Evolutionary conservation across 2,797 vertebrate genomes (phyloP), one percentile per base, ranked within the genome.

Genomic region (Benthosema pterotum): DNA sequence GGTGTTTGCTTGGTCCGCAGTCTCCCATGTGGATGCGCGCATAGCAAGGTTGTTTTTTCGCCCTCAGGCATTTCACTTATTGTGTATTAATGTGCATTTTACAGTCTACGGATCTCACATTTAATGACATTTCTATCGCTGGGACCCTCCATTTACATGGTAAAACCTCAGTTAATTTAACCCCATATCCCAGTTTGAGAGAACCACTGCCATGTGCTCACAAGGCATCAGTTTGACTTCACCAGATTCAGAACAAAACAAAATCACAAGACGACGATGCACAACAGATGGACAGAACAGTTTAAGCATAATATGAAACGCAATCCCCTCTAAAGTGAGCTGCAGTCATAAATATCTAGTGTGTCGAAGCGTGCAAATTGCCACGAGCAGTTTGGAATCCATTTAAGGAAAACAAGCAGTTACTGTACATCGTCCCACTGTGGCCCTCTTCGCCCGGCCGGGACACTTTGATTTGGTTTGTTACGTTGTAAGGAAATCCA

Each of bases 401-500:
- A 87, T 83, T 89, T 77, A 63, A 76, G 63, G 69, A 83, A 87
- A 88, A 86, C 78, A 88, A 87, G 87, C 76, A 81, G 75, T n/a
- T n/a, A n/a, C n/a, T n/a, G n/a, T 17, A 87, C 87, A 86, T 83
- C 83, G 78, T 58, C 73, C 69, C 45, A n/a, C n/a, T 22, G 4
- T 82, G 86, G 83, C 78, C 28, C 17, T 67, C 66, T 77, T 25
- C 5, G 3, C 65, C 66, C 77, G 82, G 76, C 74, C 69, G 76
- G 63, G 65, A 74, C 58, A 79, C 80, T 85, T 88, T 88, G 88
- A 88, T 87, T 85, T 57, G 47, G 75, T 80, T 70, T 63, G 65
- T 76, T 84, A 65, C 83, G 86, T 83, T 88, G 83, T 72, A 89
- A 80, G 84, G 78, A 90, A 90, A 91, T 83, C 69, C 79, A 84